phyloP scores from a whole-genome alignment of 2,888 invertebrate species.

The Ellobium chinense region DNA sequence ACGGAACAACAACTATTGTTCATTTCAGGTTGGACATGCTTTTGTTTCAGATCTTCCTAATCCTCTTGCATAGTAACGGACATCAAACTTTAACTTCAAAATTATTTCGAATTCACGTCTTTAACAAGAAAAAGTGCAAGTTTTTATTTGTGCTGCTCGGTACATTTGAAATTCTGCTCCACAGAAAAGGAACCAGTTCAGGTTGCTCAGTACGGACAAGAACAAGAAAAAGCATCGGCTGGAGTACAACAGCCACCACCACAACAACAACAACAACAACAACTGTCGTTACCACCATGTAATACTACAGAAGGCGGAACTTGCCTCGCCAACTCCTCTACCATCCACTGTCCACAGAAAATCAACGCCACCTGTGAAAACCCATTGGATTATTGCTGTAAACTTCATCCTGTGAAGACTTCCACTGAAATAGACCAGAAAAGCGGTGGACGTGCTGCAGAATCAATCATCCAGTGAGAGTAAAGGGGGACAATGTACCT shows the following conservation, averaged over 20 bases:
- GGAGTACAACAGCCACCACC: neutral
- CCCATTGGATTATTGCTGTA: neutral
- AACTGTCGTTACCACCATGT: neutral
- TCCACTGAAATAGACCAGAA: neutral
- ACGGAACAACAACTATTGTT: too few species aligned
- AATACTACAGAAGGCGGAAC: neutral
- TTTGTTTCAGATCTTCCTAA: neutral
- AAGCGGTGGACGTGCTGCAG: neutral
- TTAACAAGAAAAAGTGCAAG: too few species aligned
- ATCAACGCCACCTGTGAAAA: neutral
- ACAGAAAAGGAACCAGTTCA: neutral
- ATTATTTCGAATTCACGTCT: too few species aligned
- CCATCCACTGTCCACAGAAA: neutral
- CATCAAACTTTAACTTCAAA: too few species aligned
- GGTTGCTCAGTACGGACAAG: neutral
- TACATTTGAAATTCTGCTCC: too few species aligned
- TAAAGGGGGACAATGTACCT: neutral
- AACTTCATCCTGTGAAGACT: neutral
- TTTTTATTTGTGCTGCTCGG: too few species aligned
- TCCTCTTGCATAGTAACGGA: too few species aligned
- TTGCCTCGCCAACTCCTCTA: neutral
- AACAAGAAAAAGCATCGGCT: neutral
- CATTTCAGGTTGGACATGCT: neutral
- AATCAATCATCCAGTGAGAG: neutral
- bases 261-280: neutral